A percentile compares a stretch with the other conserved stretches of the same genome.
phyloP scores from a whole-genome alignment of 2,797 vertebrate genomes.

The Semotilus atromaculatus region DNA sequence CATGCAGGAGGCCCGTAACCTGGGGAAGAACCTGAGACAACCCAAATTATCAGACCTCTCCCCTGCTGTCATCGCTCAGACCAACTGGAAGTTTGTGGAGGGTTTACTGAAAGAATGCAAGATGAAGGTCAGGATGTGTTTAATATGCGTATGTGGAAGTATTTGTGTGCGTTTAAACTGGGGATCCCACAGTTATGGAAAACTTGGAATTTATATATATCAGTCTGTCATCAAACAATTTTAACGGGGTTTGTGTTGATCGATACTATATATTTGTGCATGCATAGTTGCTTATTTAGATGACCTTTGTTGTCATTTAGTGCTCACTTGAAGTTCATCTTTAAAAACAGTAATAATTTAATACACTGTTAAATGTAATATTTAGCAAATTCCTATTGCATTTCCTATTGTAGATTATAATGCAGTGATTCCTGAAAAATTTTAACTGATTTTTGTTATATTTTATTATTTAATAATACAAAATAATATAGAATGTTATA shows the following conservation, averaged over 20 bases:
- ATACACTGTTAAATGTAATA: not conserved
- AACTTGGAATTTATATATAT: not conserved
- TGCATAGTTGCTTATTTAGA: not conserved
- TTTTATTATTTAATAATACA: not conserved
- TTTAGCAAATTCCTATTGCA: not conserved
- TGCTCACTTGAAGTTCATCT: not conserved
- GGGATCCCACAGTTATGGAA: not conserved
- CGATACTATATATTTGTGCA: not conserved
- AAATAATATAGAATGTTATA: not conserved
- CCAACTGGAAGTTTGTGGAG: conserved; percentile 94
- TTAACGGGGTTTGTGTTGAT: not conserved
- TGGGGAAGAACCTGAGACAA: conserved; percentile 88
- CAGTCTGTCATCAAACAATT: not conserved
- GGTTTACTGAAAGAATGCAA: conserved; percentile 95
- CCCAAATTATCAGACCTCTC: conserved; percentile 92
- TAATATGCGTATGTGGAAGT: not conserved
- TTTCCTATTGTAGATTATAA: not conserved
- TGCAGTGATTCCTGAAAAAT: not conserved
- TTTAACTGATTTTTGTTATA: not conserved
- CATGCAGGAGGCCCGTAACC: conserved; percentile 86
- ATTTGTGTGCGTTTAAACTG: not conserved
- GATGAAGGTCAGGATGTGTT: conserved; percentile 85
- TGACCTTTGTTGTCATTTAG: not conserved
- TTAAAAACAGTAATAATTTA: not conserved
- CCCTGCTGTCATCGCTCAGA: conserved; percentile 90